Conservation (phyloP, 2,113 vertebrate genomes). For the Talpa occidentalis region DNA sequence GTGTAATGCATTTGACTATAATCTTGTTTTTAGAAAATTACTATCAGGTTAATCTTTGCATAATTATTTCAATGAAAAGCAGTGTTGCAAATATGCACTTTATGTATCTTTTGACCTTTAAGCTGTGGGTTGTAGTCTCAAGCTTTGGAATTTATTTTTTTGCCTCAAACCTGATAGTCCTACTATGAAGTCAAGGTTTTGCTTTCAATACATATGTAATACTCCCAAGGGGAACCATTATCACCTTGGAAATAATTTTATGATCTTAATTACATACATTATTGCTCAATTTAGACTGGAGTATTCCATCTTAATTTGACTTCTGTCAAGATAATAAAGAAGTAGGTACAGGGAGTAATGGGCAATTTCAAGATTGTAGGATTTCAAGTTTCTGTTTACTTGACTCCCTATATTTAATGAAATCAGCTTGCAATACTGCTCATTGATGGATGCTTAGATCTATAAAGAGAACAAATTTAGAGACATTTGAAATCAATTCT, state of each 20-base stretch:
- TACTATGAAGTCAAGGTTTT: background rate
- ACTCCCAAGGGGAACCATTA: background rate
- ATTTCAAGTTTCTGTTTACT: background rate
- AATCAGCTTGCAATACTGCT: background rate
- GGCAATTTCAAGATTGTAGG: background rate
- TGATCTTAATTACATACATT: background rate
- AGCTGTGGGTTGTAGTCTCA: background rate
- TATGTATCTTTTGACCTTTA: background rate
- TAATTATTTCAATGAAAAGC: background rate
- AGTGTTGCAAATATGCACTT: background rate
- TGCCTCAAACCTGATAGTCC: background rate
- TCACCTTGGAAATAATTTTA: background rate
- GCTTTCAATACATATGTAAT: background rate
- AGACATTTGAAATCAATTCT: background rate
- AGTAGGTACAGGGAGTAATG: background rate
- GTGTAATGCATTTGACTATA: background rate
- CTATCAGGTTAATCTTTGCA: background rate
- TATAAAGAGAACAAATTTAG: background rate
- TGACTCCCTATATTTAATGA: background rate
- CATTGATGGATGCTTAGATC: background rate
- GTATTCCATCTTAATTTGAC: background rate
- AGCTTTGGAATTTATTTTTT: background rate
- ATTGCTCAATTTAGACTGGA: background rate
- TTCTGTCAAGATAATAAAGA: background rate
- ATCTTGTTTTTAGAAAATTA: conserved; percentile 14